phyloP scores from a whole-genome alignment of 2,888 invertebrate genomes.

The Parnassius smintheus region DNA sequence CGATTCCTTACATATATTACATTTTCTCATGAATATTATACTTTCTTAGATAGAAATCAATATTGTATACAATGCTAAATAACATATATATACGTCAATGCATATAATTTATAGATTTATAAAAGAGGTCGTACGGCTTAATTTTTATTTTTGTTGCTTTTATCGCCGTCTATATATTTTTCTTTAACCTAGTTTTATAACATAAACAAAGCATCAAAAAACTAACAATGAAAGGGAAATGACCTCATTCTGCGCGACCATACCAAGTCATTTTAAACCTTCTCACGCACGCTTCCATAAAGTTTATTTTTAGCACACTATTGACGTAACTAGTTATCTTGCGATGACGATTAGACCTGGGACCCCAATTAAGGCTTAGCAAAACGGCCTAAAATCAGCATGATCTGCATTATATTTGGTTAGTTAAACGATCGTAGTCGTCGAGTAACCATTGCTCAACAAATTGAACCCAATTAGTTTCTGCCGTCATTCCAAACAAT shows the following conservation, averaged over 20 bases:
- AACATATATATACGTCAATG: no score
- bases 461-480: constrained; percentile 46
- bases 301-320: constrained; percentile 68
- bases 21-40: no score
- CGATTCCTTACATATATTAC: no score
- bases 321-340: constrained; percentile 66
- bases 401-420: constrained; percentile 47
- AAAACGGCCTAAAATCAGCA: constrained; percentile 53
- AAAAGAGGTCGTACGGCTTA: no score
- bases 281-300: constrained; percentile 71
- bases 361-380: constrained; percentile 63
- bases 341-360: constrained; percentile 63
- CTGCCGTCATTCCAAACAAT: constrained; percentile 49
- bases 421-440: constrained; percentile 47
- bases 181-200: constrained; percentile 46
- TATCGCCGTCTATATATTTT: no score
- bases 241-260: constrained; percentile 60
- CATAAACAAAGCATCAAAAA: constrained; percentile 60
- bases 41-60: no score
- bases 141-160: no score
- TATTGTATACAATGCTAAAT: no score
- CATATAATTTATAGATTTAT: no score
- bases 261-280: constrained; percentile 58
- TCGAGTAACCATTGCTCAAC: constrained; percentile 41
- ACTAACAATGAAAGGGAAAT: constrained; percentile 71